Evolutionary conservation across 2,888 invertebrate species (phyloP).

Genomic region (Amphipyra berbera): DNA sequence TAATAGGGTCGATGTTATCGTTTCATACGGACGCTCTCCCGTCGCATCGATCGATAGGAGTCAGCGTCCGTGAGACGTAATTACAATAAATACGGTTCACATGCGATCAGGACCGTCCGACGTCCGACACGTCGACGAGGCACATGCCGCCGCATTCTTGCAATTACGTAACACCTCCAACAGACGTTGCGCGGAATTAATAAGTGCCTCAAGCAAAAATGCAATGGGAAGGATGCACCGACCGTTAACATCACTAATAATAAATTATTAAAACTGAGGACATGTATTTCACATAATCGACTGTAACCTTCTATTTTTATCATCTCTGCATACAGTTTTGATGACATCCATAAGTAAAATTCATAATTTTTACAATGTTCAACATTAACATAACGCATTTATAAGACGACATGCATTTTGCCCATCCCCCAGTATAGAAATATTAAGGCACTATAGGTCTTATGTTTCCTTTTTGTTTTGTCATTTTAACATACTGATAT

Average conservation of each 20-base stretch:
- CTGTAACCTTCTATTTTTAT: background rate
- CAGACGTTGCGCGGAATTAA: slow-evolving; percentile 56
- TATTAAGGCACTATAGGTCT: slow-evolving; percentile 15
- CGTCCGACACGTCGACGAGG: slow-evolving; percentile 66
- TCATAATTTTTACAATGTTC: slow-evolving; percentile 10
- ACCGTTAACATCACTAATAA: slow-evolving; percentile 42
- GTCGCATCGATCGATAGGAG: slow-evolving; percentile 69
- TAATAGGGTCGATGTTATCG: slow-evolving; percentile 72
- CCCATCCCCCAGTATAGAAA: slow-evolving; percentile 3
- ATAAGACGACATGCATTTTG: slow-evolving; percentile 5
- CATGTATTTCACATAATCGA: background rate
- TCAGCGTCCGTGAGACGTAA: slow-evolving; percentile 78
- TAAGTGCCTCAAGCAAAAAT: slow-evolving; percentile 53
- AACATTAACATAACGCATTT: slow-evolving; percentile 19
- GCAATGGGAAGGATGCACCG: slow-evolving; percentile 19
- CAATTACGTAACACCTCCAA: slow-evolving; percentile 77
- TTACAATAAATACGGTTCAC: slow-evolving; percentile 86
- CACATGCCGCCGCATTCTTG: slow-evolving; percentile 75
- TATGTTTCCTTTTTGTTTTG: slow-evolving; percentile 15
- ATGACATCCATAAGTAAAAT: slow-evolving; percentile 8
- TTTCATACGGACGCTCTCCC: slow-evolving; percentile 66
- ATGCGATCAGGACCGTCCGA: slow-evolving; percentile 74
- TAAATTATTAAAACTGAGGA: slow-evolving; percentile 16
- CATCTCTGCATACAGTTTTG: slow-evolving; percentile 7
- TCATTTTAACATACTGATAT: slow-evolving; percentile 5